Evolutionary conservation across 2,888 invertebrate species (phyloP).

Genomic region (Bellardia pandia): DNA sequence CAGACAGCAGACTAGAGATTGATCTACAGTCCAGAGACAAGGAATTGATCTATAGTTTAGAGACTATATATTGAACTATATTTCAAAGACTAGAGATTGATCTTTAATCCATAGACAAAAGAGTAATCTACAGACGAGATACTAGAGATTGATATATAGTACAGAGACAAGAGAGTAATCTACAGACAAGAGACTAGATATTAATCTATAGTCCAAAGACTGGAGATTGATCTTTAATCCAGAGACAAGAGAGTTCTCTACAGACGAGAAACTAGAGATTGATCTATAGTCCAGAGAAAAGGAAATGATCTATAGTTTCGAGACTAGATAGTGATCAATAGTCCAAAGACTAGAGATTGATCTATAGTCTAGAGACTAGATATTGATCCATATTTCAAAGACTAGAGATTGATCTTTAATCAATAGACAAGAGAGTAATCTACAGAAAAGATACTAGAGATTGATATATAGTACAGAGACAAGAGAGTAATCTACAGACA

Average conservation of each 20-base stretch:
- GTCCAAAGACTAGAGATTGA: not conserved
- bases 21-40: not conserved
- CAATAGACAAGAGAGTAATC: not conserved
- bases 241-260: not conserved
- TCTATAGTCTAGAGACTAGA: not conserved
- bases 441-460: not conserved
- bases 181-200: not conserved
- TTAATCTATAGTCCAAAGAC: not conserved
- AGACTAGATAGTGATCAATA: not conserved
- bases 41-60: too few species aligned
- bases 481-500: too few species aligned
- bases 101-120: too few species aligned
- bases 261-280: not conserved
- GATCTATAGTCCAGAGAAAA: not conserved
- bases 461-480: not conserved
- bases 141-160: too few species aligned
- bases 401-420: not conserved
- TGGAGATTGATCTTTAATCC: not conserved
- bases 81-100: not conserved
- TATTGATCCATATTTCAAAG: too few species aligned
- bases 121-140: too few species aligned
- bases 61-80: not conserved
- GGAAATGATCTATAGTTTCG: not conserved
- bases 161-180: not conserved
- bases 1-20: not conserved